Evolutionary conservation across 1,140 invertebrate genomes (phyloP), one percentile per base, ranked within the genome.

Genomic region (Anastrepha ludens): DNA sequence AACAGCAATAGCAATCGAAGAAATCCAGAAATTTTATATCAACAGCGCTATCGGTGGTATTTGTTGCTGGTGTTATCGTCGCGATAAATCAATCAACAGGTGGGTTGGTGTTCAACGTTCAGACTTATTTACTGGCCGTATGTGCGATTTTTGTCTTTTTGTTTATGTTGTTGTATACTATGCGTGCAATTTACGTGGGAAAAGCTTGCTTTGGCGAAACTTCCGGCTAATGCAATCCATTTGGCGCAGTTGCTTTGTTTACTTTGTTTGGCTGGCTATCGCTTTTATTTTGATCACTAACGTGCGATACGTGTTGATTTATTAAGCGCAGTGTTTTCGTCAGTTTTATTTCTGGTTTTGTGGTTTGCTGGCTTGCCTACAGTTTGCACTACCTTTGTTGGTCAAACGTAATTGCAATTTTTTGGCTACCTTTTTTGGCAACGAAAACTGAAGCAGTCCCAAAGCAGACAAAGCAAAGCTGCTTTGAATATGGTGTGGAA

Each of bases 101-200:
- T 81, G 74, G 74, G 74, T 81, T 70, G 13, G 6, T n/a, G 41
- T 55, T 81, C 74, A 55, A 50, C 41, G 55, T 55, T 20, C 47
- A 81, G 8, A 50, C 47, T 7, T 47, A 41, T 41, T 2, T 39
- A 20, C 44, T 15, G 15, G 70, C 41, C 29, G 13, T 74, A 74
- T 15, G 70, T 74, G 70, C 70, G 7, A 67, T 15, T 67, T 41
- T 15, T 29, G 29, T 55, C 50, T 55, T 8, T 41, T 74, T 74
- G 39, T 74, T 67, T 8, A 6, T 55, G 47, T 50, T 20, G 2
- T 81, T 50, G 74, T 41, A 55, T 20, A 20, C 3, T 39, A 20
- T 50, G n/a, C 74, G 74, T 81, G 47, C 74, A 81, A 55, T 81
- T 81, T 81, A 81, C 74, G 74, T 81, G 74, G 74, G 74, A 81